These are phyloP conservation scores for Myotis myotis DNA, from an alignment of 2,797 vertebrate species.

Conservation along the genomic window DNA sequence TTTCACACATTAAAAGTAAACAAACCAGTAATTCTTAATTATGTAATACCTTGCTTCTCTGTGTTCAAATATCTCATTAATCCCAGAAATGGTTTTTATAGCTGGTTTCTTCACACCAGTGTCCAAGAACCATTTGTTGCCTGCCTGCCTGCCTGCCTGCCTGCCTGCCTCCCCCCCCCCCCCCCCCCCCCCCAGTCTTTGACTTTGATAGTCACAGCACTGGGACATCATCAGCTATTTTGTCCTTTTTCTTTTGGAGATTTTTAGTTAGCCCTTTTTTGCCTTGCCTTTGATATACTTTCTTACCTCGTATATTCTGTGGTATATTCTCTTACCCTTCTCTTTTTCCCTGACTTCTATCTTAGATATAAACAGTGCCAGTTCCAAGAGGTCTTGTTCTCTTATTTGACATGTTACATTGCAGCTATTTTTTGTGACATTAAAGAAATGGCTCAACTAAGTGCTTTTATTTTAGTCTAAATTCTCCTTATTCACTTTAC, in stretches of 20 bases:
- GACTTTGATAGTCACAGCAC: neutral
- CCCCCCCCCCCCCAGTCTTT: neutral
- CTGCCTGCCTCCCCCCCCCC: too few species aligned
- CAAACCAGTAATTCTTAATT: neutral
- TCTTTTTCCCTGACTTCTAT: neutral
- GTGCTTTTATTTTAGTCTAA: neutral
- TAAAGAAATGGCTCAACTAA: neutral
- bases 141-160: accelerated
- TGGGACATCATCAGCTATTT: neutral
- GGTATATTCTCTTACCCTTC: neutral
- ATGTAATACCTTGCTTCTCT: neutral
- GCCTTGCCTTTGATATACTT: neutral
- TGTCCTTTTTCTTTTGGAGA: neutral
- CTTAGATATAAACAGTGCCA: neutral
- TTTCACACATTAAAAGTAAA: neutral
- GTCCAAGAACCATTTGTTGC: neutral
- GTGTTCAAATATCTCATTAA: neutral
- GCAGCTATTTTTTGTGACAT: neutral
- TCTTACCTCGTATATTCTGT: neutral
- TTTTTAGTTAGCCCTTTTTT: neutral
- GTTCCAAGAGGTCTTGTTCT: constrained; percentile 7
- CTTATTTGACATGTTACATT: neutral
- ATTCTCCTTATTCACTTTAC: neutral
- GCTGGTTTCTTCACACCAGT: neutral
- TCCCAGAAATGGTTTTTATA: neutral